phyloP scores from a whole-genome alignment of 2,797 vertebrate species.

The Acanthurus tractus region DNA sequence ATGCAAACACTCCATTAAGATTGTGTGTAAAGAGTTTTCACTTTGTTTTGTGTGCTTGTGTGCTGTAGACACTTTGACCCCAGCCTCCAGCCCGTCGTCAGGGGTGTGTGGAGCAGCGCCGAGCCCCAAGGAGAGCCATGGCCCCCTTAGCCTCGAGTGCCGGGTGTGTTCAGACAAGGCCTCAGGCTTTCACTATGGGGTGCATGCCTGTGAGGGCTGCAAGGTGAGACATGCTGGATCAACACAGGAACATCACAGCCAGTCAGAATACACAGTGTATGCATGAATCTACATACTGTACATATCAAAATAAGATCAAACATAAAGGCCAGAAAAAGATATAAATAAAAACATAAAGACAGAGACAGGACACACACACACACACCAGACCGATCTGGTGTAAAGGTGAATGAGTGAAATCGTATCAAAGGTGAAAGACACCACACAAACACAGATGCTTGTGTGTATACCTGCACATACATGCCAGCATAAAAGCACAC shows the following conservation, averaged over 20 bases:
- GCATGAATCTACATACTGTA: not conserved
- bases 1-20: too few relatives aligned
- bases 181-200: slow-evolving; percentile 97
- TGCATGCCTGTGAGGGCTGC: slow-evolving; percentile 98
- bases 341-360: not conserved
- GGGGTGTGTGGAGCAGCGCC: slow-evolving; percentile 77
- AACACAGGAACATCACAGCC: not conserved
- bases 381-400: not conserved
- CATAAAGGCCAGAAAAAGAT: not conserved
- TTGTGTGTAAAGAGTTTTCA: not conserved
- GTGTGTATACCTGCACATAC: not conserved
- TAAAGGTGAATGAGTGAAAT: not conserved
- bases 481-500: not conserved
- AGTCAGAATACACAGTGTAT: not conserved
- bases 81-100: slow-evolving; percentile 93
- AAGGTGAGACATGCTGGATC: slow-evolving; percentile 86
- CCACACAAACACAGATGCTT: not conserved
- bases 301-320: not conserved
- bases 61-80: slow-evolving; percentile 90
- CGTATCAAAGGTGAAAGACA: slow-evolving; percentile 23
- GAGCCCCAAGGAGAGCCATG: slow-evolving; percentile 77
- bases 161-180: slow-evolving; percentile 96
- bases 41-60: not conserved
- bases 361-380: not conserved
- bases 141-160: slow-evolving; percentile 91